These are phyloP conservation scores for Climacteris rufus DNA, from an alignment of 2,113 vertebrate genomes.

Conservation along the genomic window DNA sequence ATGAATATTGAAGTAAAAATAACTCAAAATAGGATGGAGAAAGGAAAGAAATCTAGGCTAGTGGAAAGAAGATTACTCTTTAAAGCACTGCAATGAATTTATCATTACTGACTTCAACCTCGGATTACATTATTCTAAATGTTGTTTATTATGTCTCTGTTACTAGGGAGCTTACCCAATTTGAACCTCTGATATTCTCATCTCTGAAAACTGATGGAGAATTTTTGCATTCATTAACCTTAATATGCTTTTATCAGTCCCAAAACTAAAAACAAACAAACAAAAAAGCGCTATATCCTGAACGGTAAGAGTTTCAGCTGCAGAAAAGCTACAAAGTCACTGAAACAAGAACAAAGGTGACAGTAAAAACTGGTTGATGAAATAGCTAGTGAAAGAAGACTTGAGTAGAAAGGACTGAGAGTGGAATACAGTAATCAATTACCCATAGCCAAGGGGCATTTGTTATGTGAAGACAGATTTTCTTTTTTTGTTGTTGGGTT, in stretches of 20 bases:
- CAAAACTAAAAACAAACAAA: constrained; percentile 24
- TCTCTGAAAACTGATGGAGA: constrained; percentile 9
- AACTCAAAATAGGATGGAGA: background rate
- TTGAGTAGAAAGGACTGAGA: background rate
- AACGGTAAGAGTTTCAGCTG: background rate
- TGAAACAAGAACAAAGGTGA: background rate
- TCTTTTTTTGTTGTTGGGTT: background rate
- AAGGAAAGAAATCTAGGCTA: background rate
- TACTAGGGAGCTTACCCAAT: background rate
- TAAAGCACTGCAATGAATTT: constrained; percentile 19
- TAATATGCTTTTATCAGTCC: constrained; percentile 29
- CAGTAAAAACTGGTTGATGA: background rate
- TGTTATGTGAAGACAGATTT: background rate
- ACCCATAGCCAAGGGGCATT: background rate
- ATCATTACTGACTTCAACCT: background rate
- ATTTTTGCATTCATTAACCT: constrained; percentile 52
- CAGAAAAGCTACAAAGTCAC: background rate
- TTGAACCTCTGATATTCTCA: constrained; percentile 30
- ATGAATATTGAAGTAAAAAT: background rate
- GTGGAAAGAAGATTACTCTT: background rate
- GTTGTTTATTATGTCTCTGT: constrained; percentile 30
- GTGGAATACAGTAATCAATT: constrained; percentile 23
- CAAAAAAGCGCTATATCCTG: background rate
- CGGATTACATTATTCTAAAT: constrained; percentile 4
- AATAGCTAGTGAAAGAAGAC: background rate